phyloP scores from a whole-genome alignment of 2,888 invertebrate genomes.

The Mystacides longicornis region DNA sequence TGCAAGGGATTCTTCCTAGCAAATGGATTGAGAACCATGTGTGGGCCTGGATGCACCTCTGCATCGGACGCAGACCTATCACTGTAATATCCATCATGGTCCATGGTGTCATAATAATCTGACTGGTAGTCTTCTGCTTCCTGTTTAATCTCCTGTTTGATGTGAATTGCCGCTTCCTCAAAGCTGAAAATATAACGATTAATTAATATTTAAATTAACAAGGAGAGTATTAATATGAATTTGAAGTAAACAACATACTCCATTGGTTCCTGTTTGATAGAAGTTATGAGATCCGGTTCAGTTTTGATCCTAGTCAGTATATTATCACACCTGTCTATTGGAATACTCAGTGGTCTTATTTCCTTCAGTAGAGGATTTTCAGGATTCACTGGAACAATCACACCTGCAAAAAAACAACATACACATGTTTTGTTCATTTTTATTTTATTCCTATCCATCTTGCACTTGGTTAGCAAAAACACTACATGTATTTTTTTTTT shows the following conservation, averaged over 20 bases:
- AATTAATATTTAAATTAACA: not conserved
- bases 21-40: slow-evolving; percentile 19
- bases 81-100: slow-evolving; percentile 10
- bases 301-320: slow-evolving; percentile 28
- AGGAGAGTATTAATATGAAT: not conserved
- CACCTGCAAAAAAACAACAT: slow-evolving; percentile 27
- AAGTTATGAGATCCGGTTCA: slow-evolving; percentile 14
- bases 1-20: slow-evolving; percentile 21
- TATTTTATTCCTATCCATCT: too few species aligned
- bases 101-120: slow-evolving; percentile 15
- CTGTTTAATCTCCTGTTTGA: slow-evolving; percentile 30
- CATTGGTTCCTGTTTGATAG: slow-evolving; percentile 31
- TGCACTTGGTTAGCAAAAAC: too few species aligned
- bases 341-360: slow-evolving; percentile 32
- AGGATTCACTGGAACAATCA: slow-evolving; percentile 28
- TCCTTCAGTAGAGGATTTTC: slow-evolving; percentile 26
- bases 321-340: slow-evolving; percentile 34
- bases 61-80: slow-evolving; percentile 7
- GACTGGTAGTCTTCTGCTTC: slow-evolving; percentile 35
- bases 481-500: too few species aligned
- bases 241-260: too few species aligned
- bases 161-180: slow-evolving; percentile 3
- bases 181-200: slow-evolving; percentile 9
- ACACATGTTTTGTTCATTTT: too few species aligned
- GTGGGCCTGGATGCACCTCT: slow-evolving; percentile 8